Percentiles rank a stretch among this genome's conserved stretches.
phyloP scores from a whole-genome alignment of 2,797 vertebrate genomes.

The Sciurus vulgaris region DNA sequence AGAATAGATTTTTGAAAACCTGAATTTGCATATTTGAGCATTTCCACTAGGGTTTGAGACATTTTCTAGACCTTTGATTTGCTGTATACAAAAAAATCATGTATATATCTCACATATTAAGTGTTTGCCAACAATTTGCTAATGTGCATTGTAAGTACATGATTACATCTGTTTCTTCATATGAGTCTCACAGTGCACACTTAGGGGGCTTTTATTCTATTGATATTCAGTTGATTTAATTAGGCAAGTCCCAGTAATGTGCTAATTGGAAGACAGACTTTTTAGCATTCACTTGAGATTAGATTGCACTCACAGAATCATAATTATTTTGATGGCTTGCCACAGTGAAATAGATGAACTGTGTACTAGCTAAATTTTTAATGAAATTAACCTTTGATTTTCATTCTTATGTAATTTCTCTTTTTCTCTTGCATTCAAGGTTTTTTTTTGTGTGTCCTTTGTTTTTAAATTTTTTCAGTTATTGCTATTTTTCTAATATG shows the following conservation, averaged over 20 bases:
- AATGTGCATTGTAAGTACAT: constrained; percentile 68
- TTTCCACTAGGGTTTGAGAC: constrained; percentile 59
- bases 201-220: constrained; percentile 65
- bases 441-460: constrained; percentile 37
- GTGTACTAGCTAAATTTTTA: constrained; percentile 69
- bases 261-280: constrained; percentile 76
- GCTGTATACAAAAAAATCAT: constrained; percentile 25
- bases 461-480: constrained; percentile 38
- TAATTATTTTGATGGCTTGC: constrained; percentile 81
- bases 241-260: constrained; percentile 74
- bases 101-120: constrained; percentile 40
- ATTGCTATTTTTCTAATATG: not conserved
- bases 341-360: constrained; percentile 70
- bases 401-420: constrained; percentile 46
- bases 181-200: constrained; percentile 66
- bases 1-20: constrained; percentile 63
- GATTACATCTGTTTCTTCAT: constrained; percentile 78
- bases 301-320: constrained; percentile 60
- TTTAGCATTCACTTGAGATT: constrained; percentile 76
- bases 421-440: not conserved
- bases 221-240: constrained; percentile 80
- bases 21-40: constrained; percentile 65
- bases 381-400: constrained; percentile 70
- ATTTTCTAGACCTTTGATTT: constrained; percentile 74
- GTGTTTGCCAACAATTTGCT: constrained; percentile 68